Percentiles rank a stretch among this genome's conserved stretches.
These are phyloP conservation scores for Drosophila truncata DNA, from an alignment of 1,140 invertebrate species.

Conservation along the genomic window DNA sequence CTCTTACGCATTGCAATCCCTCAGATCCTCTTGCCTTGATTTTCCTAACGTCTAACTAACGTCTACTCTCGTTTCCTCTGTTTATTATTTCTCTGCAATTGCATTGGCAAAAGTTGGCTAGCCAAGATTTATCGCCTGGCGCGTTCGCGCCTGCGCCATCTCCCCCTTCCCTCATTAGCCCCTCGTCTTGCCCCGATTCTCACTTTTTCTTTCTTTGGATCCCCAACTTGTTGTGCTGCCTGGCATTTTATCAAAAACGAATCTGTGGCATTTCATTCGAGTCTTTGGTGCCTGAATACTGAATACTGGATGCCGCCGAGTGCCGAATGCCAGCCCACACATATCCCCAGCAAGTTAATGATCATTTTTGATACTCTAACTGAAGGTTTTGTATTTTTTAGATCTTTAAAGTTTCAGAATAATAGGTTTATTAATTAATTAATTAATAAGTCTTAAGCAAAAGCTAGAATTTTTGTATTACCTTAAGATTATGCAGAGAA, in stretches of 20 bases:
- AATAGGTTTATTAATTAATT: neutral
- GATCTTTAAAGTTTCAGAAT: no score
- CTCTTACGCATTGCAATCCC: slow-evolving; percentile 25
- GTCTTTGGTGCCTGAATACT: slow-evolving; percentile 35
- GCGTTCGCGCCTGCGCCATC: slow-evolving; percentile 12
- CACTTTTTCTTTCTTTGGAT: slow-evolving; percentile 58
- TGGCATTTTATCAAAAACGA: slow-evolving; percentile 75
- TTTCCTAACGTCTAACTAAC: neutral
- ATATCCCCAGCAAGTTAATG: slow-evolving; percentile 41
- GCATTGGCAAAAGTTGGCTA: slow-evolving; percentile 29
- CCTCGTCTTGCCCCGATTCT: slow-evolving; percentile 36
- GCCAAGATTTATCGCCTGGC: slow-evolving; percentile 31
- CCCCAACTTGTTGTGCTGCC: slow-evolving; percentile 72
- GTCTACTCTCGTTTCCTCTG: slow-evolving; percentile 32
- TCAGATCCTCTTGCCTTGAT: neutral
- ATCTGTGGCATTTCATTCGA: slow-evolving; percentile 77
- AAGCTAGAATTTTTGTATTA: neutral
- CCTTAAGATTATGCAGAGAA: neutral
- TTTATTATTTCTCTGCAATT: slow-evolving; percentile 17
- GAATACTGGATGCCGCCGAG: slow-evolving; percentile 22
- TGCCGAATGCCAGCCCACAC: slow-evolving; percentile 58
- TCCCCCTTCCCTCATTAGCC: slow-evolving; percentile 18
- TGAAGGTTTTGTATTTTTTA: neutral
- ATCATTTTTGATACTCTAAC: slow-evolving; percentile 22
- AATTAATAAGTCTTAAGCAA: neutral